Conservation (phyloP, 2,113 vertebrate genomes). For the Nycticorax nycticorax region DNA sequence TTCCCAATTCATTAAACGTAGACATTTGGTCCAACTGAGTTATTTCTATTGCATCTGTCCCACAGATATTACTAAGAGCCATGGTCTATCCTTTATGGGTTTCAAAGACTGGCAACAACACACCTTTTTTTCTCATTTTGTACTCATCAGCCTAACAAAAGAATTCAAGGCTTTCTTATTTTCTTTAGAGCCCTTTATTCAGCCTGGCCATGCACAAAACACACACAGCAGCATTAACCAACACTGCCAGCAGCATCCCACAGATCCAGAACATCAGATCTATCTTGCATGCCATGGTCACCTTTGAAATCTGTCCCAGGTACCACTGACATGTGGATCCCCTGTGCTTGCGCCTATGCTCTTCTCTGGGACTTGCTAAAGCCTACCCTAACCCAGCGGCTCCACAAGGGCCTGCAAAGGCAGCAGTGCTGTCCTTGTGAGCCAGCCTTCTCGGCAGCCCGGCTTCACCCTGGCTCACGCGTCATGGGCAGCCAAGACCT, state of each 20-base stretch:
- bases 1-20: background rate
- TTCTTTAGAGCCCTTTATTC: background rate
- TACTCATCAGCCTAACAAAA: background rate
- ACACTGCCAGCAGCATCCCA: background rate
- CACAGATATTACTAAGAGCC: background rate
- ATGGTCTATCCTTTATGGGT: background rate
- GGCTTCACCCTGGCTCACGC: background rate
- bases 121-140: background rate
- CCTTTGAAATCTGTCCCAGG: background rate
- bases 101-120: background rate
- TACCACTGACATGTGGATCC: background rate
- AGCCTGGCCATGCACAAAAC: background rate
- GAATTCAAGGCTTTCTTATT: background rate
- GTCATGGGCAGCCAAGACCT: rapidly evolving
- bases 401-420: background rate
- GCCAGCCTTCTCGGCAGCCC: background rate
- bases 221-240: background rate
- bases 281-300: background rate
- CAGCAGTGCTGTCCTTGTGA: background rate
- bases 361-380: background rate
- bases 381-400: background rate
- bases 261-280: background rate
- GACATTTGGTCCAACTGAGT: background rate
- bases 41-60: background rate
- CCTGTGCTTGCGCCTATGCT: background rate